Percentiles rank a stretch among this genome's conserved stretches.
phyloP scores from a whole-genome alignment of 2,888 invertebrate genomes.

The Acleris emargana region DNA sequence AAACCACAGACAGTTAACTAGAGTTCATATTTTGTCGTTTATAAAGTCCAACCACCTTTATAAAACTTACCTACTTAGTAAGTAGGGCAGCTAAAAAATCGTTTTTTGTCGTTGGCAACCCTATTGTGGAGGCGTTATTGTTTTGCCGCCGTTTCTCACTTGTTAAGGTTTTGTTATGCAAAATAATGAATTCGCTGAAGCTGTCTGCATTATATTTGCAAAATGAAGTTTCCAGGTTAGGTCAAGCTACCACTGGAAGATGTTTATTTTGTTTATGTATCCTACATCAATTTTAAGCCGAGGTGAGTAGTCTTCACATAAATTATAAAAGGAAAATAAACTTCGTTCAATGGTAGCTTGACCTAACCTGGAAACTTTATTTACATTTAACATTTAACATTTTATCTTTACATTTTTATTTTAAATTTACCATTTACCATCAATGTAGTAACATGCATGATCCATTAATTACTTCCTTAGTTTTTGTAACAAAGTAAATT shows the following conservation, averaged over 20 bases:
- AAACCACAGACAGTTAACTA: too few relatives aligned
- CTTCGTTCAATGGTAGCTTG: conserved; percentile 2
- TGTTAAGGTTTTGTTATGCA: conserved; percentile 58
- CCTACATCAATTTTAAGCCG: too few relatives aligned
- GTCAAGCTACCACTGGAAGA: conserved; percentile 10
- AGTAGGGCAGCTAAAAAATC: neutral
- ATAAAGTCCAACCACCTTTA: too few relatives aligned
- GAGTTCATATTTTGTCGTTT: too few relatives aligned
- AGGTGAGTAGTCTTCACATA: too few relatives aligned
- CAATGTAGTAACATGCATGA: too few relatives aligned
- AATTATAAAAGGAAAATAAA: neutral
- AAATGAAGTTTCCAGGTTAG: conserved; percentile 32
- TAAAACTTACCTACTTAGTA: too few relatives aligned
- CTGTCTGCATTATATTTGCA: conserved; percentile 37
- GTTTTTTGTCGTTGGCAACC: conserved; percentile 8
- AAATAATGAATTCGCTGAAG: conserved; percentile 60
- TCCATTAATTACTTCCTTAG: too few relatives aligned
- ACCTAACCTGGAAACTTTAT: conserved; percentile 18
- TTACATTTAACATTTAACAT: too few relatives aligned
- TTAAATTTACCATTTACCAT: too few relatives aligned
- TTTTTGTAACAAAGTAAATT: too few relatives aligned
- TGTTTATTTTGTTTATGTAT: neutral
- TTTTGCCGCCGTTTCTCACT: conserved; percentile 43
- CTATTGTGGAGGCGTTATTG: conserved; percentile 36
- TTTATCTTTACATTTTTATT: too few relatives aligned